A percentile compares a stretch with the other conserved stretches of the same genome.
These are phyloP conservation scores for Belonocnema kinseyi DNA, from an alignment of 1,140 invertebrate genomes.

Conservation along the genomic window DNA sequence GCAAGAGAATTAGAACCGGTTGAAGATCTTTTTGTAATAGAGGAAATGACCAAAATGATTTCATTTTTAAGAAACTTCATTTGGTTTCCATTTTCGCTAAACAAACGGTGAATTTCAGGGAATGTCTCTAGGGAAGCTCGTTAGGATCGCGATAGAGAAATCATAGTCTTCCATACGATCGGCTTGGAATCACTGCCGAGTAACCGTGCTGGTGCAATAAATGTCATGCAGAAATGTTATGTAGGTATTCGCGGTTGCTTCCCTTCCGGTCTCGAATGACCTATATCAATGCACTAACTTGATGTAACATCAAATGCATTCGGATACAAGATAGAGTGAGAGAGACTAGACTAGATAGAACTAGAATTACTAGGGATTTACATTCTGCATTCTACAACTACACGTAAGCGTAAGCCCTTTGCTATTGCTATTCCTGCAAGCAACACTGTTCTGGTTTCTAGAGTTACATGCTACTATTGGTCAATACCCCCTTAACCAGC, in stretches of 20 bases:
- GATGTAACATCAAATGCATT: conserved; percentile 34
- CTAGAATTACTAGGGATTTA: conserved; percentile 36
- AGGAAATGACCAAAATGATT: conserved; percentile 14
- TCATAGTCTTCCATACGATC: conserved; percentile 51
- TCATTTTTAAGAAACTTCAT: conserved; percentile 12
- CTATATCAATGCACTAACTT: conserved; percentile 42
- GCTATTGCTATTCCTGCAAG: conserved; percentile 11
- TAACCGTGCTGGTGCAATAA: conserved; percentile 35
- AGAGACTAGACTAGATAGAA: conserved; percentile 31
- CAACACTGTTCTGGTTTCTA: conserved; percentile 32
- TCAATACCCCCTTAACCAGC: conserved; percentile 2
- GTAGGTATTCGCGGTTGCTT: conserved; percentile 36
- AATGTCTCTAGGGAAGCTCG: conserved; percentile 36
- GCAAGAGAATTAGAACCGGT: too few relatives aligned
- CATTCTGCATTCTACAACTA: conserved; percentile 16
- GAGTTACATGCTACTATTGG: conserved; percentile 41
- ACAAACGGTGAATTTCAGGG: conserved; percentile 34
- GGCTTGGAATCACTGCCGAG: conserved; percentile 47
- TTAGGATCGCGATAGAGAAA: conserved; percentile 43
- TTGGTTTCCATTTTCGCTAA: background rate
- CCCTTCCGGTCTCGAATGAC: conserved; percentile 45
- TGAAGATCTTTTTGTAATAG: too few relatives aligned
- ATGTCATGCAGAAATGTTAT: conserved; percentile 39
- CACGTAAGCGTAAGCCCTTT: conserved; percentile 5
- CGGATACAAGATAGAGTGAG: conserved; percentile 18